Evolutionary conservation across 2,888 invertebrate genomes (phyloP), one percentile per base, ranked within the genome.

Genomic region (Cheilosia vulpina): DNA sequence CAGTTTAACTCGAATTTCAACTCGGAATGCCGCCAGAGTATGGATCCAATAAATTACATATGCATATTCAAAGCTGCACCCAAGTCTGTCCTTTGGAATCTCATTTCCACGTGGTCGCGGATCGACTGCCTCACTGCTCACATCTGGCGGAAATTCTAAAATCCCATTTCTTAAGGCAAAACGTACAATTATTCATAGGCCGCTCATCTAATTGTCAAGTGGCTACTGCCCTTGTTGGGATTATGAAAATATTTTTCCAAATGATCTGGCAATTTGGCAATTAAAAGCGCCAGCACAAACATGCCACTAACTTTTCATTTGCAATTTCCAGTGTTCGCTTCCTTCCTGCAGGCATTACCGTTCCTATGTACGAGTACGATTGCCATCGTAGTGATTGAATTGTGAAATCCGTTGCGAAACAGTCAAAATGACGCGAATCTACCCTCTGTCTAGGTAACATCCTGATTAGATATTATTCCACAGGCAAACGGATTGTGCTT

Each of bases 181-280:
- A 45, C 6, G n/a, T 5, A 17, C 41, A 5, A n/a, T 4, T 7
- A 45, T 45, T 45, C 4, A 2, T 9, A 47, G 17, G 45, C 45
- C 15, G 47, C 65, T 24, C 9, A n/a, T n/a, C 52, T 43, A 53
- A 72, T 62, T 53, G 41, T 53, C 41, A 31, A 41, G 27, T n/a
- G 21, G 17, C 7, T 41, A 5, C 38, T n/a, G 5, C 15, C 41
- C 3, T 27, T 31, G 24, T 55, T 73, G n/a, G 55, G 55, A 43
- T 63, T 65, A 57, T 50, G 57, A 50, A 58, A 75, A 65, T 58
- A 17, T 41, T 13, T 66, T 76, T 76, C 68, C 76, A 68, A 43
- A 17, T 58, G 58, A 76, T 76, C 60, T 52, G 21, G 27, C 66
- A 60, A 76, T 76, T 43, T 60, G 43, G 31, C 60, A 68, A 60